phyloP scores from a whole-genome alignment of 2,888 invertebrate genomes.

The Dynastes tityus region DNA sequence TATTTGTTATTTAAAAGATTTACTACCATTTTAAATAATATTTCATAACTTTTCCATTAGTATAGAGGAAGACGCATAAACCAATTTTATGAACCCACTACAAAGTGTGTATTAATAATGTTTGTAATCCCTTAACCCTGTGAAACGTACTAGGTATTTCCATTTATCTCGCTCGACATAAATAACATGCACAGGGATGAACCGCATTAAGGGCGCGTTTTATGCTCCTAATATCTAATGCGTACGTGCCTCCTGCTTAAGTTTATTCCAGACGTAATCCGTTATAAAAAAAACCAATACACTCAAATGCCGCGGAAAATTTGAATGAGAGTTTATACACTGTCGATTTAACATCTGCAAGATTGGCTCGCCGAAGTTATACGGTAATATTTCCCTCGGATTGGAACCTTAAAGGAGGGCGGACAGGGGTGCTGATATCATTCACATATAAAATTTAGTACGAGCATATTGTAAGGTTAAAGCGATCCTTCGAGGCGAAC shows the following conservation, averaged over 20 bases:
- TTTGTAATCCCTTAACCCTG: neutral
- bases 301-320: slow-evolving; percentile 44
- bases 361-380: slow-evolving; percentile 44
- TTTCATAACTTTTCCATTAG: too few relatives aligned
- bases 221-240: slow-evolving; percentile 23
- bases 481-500: slow-evolving; percentile 40
- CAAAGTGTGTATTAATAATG: too few relatives aligned
- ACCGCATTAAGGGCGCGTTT: neutral
- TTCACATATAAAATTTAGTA: slow-evolving; percentile 48
- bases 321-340: slow-evolving; percentile 42
- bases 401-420: slow-evolving; percentile 36
- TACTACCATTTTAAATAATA: too few relatives aligned
- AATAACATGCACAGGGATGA: neutral
- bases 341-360: slow-evolving; percentile 43
- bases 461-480: slow-evolving; percentile 44
- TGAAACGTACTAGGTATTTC: neutral
- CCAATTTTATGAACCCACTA: too few relatives aligned
- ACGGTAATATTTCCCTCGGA: slow-evolving; percentile 44
- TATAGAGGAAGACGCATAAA: too few relatives aligned
- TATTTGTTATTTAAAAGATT: too few relatives aligned
- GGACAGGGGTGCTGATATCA: slow-evolving; percentile 39
- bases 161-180: neutral
- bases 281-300: slow-evolving; percentile 45
- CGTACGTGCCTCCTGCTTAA: slow-evolving; percentile 32
- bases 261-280: slow-evolving; percentile 34